Percentiles rank a stretch among this genome's conserved stretches.
Conservation (phyloP, 2,113 vertebrate genomes). For the Riparia riparia region DNA sequence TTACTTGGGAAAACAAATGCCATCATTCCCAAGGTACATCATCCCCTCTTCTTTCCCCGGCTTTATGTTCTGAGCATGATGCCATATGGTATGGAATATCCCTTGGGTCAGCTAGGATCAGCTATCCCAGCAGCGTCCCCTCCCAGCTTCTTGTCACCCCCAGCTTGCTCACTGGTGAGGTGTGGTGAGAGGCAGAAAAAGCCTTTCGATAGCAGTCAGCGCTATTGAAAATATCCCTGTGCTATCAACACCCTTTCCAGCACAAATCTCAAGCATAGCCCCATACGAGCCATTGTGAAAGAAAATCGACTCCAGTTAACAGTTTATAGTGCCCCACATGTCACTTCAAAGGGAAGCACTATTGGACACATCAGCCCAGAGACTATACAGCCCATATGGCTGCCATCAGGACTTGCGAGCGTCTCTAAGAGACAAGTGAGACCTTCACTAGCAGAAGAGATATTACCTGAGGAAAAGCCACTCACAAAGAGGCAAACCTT, state of each 20-base stretch:
- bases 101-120: neutral
- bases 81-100: neutral
- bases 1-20: neutral
- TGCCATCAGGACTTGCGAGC: neutral
- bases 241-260: neutral
- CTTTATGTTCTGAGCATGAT: neutral
- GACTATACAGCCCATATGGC: neutral
- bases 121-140: neutral
- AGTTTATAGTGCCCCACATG: neutral
- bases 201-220: neutral
- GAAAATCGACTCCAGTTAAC: neutral
- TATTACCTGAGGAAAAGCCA: neutral
- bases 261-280: neutral
- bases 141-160: neutral
- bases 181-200: neutral
- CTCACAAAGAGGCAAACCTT: neutral
- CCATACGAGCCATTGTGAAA: rapidly evolving
- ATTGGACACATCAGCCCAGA: neutral
- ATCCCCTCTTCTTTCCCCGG: neutral
- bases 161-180: neutral
- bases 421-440: rapidly evolving
- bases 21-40: rapidly evolving
- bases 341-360: neutral
- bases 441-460: neutral
- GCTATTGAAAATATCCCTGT: neutral